Percentiles rank a stretch among this genome's conserved stretches.
Conservation (phyloP, 2,888 invertebrate genomes). For the Phyllotreta striolata region DNA sequence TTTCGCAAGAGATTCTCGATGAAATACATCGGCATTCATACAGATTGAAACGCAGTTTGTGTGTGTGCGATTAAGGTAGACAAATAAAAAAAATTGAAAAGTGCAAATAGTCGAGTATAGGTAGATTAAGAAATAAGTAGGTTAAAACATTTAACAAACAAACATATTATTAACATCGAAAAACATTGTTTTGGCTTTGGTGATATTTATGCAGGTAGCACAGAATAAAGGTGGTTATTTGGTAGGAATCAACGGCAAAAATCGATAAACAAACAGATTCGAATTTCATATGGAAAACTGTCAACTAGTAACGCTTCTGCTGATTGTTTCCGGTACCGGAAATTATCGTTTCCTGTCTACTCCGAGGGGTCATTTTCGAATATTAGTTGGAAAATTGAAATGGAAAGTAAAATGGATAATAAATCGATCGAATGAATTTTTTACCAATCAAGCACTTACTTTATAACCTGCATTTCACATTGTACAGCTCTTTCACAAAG, state of each 20-base stretch:
- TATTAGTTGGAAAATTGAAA: conserved; percentile 30
- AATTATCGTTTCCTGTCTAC: conserved; percentile 50
- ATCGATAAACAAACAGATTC: too few species aligned
- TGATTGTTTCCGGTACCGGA: conserved; percentile 54
- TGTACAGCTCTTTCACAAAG: too few species aligned
- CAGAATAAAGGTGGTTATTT: neutral
- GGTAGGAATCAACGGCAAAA: neutral
- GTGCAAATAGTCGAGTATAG: conserved; percentile 3
- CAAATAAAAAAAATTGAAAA: neutral
- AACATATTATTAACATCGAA: too few species aligned
- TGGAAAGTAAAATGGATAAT: too few species aligned
- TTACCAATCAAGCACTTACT: too few species aligned
- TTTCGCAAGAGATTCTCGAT: conserved; percentile 3
- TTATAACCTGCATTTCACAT: too few species aligned
- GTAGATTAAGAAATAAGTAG: neutral
- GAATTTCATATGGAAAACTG: conserved; percentile 43
- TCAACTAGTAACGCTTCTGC: conserved; percentile 46
- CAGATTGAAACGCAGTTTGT: neutral
- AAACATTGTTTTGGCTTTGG: too few species aligned
- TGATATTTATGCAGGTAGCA: neutral
- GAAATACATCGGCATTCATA: conserved; percentile 16
- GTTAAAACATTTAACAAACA: neutral
- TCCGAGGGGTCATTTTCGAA: conserved; percentile 38
- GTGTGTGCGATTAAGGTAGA: conserved; percentile 6
- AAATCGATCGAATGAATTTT: too few species aligned